These are phyloP conservation scores for Polia nebulosa DNA, from an alignment of 2,888 invertebrate species.

Conservation along the genomic window DNA sequence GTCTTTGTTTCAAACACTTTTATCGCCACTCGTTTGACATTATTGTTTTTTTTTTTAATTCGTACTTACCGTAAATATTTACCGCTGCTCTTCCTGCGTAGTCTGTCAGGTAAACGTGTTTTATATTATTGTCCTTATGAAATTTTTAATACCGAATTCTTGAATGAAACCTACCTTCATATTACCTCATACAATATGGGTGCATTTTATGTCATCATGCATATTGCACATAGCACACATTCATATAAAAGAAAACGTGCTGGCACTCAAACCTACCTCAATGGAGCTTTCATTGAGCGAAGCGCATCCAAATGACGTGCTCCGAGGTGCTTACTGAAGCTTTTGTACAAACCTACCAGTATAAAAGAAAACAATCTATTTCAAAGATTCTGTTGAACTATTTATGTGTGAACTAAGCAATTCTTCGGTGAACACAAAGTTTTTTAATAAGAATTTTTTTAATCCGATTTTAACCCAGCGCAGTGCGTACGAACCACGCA, in stretches of 20 bases:
- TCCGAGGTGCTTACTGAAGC: constrained; percentile 40
- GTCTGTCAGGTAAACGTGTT: background rate
- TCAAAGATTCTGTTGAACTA: constrained; percentile 11
- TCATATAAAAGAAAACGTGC: constrained; percentile 28
- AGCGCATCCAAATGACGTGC: constrained; percentile 50
- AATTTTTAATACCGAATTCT: constrained; percentile 4
- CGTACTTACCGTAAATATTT: background rate
- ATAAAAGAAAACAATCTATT: constrained; percentile 29
- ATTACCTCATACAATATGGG: background rate
- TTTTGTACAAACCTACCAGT: constrained; percentile 24
- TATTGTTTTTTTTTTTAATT: constrained; percentile 37
- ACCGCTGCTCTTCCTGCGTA: background rate
- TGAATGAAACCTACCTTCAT: background rate
- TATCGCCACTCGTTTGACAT: constrained; percentile 11
- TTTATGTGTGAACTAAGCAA: background rate
- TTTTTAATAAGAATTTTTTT: constrained; percentile 16
- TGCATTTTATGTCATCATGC: constrained; percentile 2
- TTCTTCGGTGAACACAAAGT: background rate
- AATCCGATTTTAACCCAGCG: constrained; percentile 6
- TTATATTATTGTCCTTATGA: background rate
- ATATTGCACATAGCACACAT: constrained; percentile 16
- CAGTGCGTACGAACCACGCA: constrained; percentile 3
- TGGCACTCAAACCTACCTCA: constrained; percentile 62
- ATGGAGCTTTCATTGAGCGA: constrained; percentile 55
- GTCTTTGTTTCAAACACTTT: constrained; percentile 47